Base-by-base conservation (phyloP, 1,140 invertebrate species). In the Saccostrea cuccullata region DNA sequence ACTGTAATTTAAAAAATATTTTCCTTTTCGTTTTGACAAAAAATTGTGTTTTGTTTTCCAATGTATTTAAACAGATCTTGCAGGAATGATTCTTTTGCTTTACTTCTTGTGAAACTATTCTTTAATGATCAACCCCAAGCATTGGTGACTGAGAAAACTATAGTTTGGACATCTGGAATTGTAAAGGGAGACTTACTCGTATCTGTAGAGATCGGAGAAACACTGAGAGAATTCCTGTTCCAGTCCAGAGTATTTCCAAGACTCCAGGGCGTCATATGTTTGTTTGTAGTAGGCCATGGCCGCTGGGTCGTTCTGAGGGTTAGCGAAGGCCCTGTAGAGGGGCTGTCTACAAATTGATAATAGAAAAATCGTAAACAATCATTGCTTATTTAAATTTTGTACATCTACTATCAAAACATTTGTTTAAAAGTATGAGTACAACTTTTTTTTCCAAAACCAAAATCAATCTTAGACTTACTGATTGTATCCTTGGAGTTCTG, bases 161-260 rank as follows among this genome's bases (percentile, higher is more conserved):
- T 60, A 60, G 8, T 17, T 17, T 60, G 58, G 20, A 60, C 13
- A 15, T 11, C 58, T 15, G 13, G 58, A 20, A 4, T 17, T 60
- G 58, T 17, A 60, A 36, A 60, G 58, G 20, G 13, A 60, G 58
- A 36, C 70, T 15, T 77, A 77, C 70, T 77, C 70, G 70, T 77
- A 77, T 77, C 26, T 77, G 70, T 77, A 77, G 23, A 77, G 70
- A 13, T 77, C 70, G 26, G 70, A 77, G 70, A 77, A 77, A 36
- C 70, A 77, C 15, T 77, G 70, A 30, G 70, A 77, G 26, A 77
- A 77, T 9, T 77, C 70, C 70, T 12, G 23, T 0, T 77, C 70
- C 11, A 77, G 26, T 77, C 70, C 70, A 11, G 70, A 77, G 30
- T 36, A 77, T 30, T 77, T 77, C 23, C 26, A 26, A 4, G 70